These are phyloP conservation scores for Choloepus didactylus DNA, from an alignment of 2,797 vertebrate species.

Conservation along the genomic window DNA sequence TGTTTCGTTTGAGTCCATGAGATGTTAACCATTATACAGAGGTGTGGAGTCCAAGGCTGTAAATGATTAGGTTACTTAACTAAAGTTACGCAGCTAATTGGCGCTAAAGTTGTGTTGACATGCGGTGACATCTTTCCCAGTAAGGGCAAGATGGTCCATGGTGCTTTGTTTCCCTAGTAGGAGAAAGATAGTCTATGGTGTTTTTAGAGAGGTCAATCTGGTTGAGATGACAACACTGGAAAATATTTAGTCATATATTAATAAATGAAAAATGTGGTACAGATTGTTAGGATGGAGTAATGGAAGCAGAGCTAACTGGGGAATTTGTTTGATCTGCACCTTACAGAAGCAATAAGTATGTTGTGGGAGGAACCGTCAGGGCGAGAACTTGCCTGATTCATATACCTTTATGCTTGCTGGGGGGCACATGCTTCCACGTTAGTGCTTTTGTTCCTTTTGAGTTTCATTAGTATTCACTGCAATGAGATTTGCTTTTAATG, in stretches of 20 bases:
- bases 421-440: not conserved
- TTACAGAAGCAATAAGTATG: too few species aligned
- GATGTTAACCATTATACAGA: not conserved
- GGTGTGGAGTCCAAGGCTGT: not conserved
- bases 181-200: too few species aligned
- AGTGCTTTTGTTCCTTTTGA: not conserved
- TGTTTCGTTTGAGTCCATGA: not conserved
- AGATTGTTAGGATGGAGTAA: too few species aligned
- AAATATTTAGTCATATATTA: not conserved
- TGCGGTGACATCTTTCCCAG: not conserved
- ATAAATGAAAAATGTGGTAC: not conserved
- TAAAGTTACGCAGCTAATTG: accelerated
- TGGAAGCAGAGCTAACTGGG: too few species aligned
- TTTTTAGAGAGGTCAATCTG: not conserved
- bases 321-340: too few species aligned
- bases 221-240: not conserved
- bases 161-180: not conserved
- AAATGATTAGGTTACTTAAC: not conserved
- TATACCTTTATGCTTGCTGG: not conserved
- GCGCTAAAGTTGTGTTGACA: not conserved
- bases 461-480: not conserved
- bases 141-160: not conserved
- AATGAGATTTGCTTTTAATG: not conserved
- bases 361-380: too few species aligned
- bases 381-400: too few species aligned